Conservation (phyloP, 1,140 invertebrate genomes). For the Ectropis grisescens region DNA sequence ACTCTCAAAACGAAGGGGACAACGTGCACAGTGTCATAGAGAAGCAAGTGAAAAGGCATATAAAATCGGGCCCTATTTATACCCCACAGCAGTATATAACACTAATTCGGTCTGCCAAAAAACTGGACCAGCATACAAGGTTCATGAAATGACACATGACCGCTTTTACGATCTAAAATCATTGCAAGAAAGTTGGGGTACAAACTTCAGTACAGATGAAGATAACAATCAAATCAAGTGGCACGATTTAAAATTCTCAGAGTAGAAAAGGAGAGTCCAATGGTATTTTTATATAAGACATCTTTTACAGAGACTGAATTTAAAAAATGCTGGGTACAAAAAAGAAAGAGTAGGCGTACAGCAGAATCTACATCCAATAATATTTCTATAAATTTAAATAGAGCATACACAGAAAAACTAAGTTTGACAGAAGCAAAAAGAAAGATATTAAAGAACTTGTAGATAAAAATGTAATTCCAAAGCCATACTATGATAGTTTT, state of each 20-base stretch:
- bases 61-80: constrained; percentile 35
- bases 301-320: constrained; percentile 11
- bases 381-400: constrained; percentile 8
- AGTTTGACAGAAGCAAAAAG: constrained; percentile 13
- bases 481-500: constrained; percentile 15
- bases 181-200: constrained; percentile 16
- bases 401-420: constrained; percentile 15
- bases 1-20: constrained; percentile 57
- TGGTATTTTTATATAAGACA: constrained; percentile 16
- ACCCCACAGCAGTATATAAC: constrained; percentile 22
- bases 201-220: constrained; percentile 13
- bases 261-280: constrained; percentile 7
- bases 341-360: constrained; percentile 8
- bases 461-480: constrained; percentile 17
- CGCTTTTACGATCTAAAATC: constrained; percentile 14
- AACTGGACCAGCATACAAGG: constrained; percentile 12
- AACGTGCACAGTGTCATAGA: constrained; percentile 37
- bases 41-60: constrained; percentile 20
- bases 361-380: constrained; percentile 2
- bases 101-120: constrained; percentile 21
- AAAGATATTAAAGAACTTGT: constrained; percentile 19
- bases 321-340: constrained; percentile 12
- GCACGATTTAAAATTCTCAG: constrained; percentile 18
- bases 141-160: constrained; percentile 16
- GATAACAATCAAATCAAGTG: constrained; percentile 16